A percentile compares a stretch with the other conserved stretches of the same genome.
phyloP scores from a whole-genome alignment of 2,888 invertebrate genomes.

The Temnothorax unifasciatus region DNA sequence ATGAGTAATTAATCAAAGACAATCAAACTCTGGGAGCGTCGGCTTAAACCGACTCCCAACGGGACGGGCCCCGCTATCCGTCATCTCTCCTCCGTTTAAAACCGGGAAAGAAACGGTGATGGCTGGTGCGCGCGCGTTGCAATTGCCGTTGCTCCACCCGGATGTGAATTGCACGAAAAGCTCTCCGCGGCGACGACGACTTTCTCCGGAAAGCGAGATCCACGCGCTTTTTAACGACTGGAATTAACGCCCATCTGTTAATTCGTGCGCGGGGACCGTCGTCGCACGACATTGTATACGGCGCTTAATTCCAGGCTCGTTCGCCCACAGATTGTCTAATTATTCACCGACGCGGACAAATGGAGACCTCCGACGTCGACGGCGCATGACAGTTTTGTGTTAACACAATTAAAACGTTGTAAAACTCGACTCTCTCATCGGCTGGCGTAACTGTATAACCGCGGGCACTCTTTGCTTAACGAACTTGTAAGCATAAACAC shows the following conservation, averaged over 20 bases:
- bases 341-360: conserved; percentile 49
- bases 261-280: conserved; percentile 38
- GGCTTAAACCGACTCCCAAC: conserved; percentile 82
- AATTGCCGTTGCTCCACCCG: conserved; percentile 55
- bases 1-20: conserved; percentile 85
- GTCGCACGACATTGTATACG: conserved; percentile 37
- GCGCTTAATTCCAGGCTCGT: conserved; percentile 33
- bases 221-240: conserved; percentile 44
- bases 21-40: conserved; percentile 85
- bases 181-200: conserved; percentile 60
- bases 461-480: conserved; percentile 4
- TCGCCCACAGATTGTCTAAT: conserved; percentile 60
- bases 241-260: conserved; percentile 50
- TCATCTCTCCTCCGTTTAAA: conserved; percentile 72
- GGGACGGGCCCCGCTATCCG: conserved; percentile 77
- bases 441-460: background rate
- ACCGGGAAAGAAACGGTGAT: conserved; percentile 59
- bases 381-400: conserved; percentile 31
- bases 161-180: conserved; percentile 68
- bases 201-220: conserved; percentile 53
- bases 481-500: background rate
- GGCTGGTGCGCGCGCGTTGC: conserved; percentile 12
- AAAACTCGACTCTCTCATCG: conserved; percentile 4
- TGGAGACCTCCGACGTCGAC: conserved; percentile 28
- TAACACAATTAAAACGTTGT: conserved; percentile 41